Evolutionary conservation across 1,140 invertebrate species (phyloP).

Genomic region (Cotesia vestalis): DNA sequence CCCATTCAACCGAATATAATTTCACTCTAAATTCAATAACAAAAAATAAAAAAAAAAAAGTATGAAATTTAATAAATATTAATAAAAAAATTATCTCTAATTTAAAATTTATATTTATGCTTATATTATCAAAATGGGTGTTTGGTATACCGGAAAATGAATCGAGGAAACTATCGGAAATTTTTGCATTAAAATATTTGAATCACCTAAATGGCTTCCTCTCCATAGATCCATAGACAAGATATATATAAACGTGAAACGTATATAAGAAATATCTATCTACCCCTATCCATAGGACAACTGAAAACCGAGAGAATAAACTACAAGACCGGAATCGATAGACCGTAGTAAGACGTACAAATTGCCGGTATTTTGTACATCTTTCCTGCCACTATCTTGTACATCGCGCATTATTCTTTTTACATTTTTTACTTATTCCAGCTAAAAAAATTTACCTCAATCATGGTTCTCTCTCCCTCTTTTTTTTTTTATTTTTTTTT

Average conservation of each 20-base stretch:
- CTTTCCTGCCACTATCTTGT: conserved; percentile 15
- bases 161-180: conserved; percentile 28
- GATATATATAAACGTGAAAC: not conserved
- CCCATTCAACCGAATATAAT: too few relatives aligned
- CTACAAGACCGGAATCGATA: conserved; percentile 28
- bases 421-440: conserved; percentile 10
- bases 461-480: too few relatives aligned
- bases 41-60: too few relatives aligned
- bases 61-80: not conserved
- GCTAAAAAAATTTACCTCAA: not conserved
- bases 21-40: too few relatives aligned
- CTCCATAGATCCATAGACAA: not conserved
- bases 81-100: not conserved
- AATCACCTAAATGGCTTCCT: conserved; percentile 25
- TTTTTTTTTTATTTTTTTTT: not conserved
- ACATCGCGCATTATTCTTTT: conserved; percentile 9
- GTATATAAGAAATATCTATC: too few relatives aligned
- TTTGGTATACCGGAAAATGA: conserved; percentile 13
- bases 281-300: too few relatives aligned
- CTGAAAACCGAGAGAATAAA: not conserved
- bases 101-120: too few relatives aligned
- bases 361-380: conserved; percentile 28
- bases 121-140: too few relatives aligned
- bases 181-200: conserved; percentile 29
- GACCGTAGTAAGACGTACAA: conserved; percentile 30